phyloP scores from a whole-genome alignment of 2,113 vertebrate genomes.

The Melanerpes formicivorus region DNA sequence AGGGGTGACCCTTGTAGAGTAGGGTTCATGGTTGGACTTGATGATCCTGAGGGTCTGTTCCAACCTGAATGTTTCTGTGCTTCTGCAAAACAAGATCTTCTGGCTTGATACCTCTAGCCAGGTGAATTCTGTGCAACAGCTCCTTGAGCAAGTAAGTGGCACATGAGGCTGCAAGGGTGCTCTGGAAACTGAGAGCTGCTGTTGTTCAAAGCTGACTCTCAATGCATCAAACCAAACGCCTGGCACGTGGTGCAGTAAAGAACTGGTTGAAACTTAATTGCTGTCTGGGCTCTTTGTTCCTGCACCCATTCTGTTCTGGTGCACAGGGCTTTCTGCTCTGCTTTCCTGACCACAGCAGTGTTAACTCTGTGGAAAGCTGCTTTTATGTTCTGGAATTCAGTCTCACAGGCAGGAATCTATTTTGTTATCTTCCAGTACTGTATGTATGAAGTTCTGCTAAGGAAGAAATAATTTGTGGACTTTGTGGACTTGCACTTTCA shows the following conservation, averaged over 20 bases:
- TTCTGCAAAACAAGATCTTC: background rate
- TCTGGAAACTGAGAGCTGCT: background rate
- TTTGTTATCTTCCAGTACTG: background rate
- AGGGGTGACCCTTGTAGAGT: too few relatives aligned
- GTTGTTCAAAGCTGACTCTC: conserved; percentile 14
- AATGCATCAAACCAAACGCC: background rate
- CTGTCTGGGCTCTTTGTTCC: conserved; percentile 34
- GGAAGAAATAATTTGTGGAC: background rate
- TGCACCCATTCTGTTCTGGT: background rate
- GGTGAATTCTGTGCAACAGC: conserved; percentile 35
- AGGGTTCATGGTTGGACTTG: too few relatives aligned
- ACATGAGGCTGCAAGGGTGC: background rate
- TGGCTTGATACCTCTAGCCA: background rate
- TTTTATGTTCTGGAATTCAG: background rate
- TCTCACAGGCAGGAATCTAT: background rate
- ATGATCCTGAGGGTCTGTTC: too few relatives aligned
- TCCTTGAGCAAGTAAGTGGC: background rate
- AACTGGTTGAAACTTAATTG: conserved; percentile 12
- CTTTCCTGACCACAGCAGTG: background rate
- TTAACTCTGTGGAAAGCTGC: background rate
- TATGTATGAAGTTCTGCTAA: background rate
- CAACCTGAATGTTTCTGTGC: too few relatives aligned
- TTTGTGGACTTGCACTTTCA: background rate
- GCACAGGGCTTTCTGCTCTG: conserved; percentile 43
- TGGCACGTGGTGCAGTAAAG: background rate